A percentile compares a stretch with the other conserved stretches of the same genome.
Conservation (phyloP, 2,113 vertebrate species). For the Pseudorhombus dupliciocellatus region DNA sequence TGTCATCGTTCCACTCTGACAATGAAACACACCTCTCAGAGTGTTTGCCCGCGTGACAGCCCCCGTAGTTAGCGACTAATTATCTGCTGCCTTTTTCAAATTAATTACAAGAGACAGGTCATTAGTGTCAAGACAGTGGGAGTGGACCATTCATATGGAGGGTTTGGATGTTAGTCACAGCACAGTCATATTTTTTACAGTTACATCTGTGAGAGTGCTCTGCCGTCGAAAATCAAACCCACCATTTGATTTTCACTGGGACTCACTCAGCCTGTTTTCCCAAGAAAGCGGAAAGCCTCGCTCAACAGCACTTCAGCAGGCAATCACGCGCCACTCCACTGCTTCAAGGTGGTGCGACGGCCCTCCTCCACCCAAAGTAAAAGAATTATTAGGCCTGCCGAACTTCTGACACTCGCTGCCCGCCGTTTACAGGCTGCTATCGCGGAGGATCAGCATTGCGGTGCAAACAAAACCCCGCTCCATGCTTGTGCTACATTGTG, state of each 20-base stretch:
- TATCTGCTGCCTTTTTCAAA: slow-evolving; percentile 33
- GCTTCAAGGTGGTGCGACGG: background rate
- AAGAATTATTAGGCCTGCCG: slow-evolving; percentile 2
- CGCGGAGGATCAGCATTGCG: background rate
- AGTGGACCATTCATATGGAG: slow-evolving; percentile 18
- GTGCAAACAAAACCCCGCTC: slow-evolving; percentile 24
- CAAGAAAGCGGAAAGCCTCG: slow-evolving; percentile 23
- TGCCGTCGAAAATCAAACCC: slow-evolving; percentile 32
- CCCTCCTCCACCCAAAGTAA: slow-evolving; percentile 18
- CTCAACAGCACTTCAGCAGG: slow-evolving; percentile 34
- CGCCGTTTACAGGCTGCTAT: background rate
- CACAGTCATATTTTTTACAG: slow-evolving; percentile 12
- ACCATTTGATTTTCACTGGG: slow-evolving; percentile 49
- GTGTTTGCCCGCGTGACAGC: slow-evolving; percentile 11
- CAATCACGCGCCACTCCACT: slow-evolving; percentile 16
- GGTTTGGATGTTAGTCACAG: slow-evolving; percentile 42
- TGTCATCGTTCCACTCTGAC: slow-evolving; percentile 37
- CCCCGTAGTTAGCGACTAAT: slow-evolving; percentile 33
- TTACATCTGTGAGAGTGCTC: slow-evolving; percentile 10
- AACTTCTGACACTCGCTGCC: slow-evolving; percentile 15
- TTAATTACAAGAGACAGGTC: slow-evolving; percentile 49
- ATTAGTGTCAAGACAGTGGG: slow-evolving; percentile 47
- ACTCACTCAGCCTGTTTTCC: slow-evolving; percentile 34
- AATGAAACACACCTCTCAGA: slow-evolving; percentile 15
- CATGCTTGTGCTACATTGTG: slow-evolving; percentile 10